A percentile compares a stretch with the other conserved stretches of the same genome.
Conservation (phyloP, 1,140 invertebrate species). For the Drosophila equinoxialis region DNA sequence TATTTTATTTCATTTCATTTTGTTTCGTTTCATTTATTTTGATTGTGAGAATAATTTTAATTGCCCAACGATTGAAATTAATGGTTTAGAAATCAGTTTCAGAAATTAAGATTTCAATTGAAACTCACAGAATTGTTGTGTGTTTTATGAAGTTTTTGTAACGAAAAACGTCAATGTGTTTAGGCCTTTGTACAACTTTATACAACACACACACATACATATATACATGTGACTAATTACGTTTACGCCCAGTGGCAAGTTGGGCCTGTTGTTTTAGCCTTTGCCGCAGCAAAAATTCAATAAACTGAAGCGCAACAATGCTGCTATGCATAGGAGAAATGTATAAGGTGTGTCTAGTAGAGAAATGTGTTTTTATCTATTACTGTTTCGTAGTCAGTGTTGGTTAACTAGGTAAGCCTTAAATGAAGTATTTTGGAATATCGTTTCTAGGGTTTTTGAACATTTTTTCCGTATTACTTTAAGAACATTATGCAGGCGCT, state of each 20-base stretch:
- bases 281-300: conserved; percentile 33
- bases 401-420: no score
- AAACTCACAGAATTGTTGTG: background rate
- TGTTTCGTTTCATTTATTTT: background rate
- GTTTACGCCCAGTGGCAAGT: conserved; percentile 51
- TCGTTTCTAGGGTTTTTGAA: no score
- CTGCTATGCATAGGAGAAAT: background rate
- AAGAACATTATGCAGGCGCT: no score
- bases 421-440: no score
- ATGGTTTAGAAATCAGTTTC: conserved; percentile 1
- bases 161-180: conserved; percentile 36
- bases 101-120: background rate
- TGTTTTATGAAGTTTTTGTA: background rate
- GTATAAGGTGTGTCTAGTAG: background rate
- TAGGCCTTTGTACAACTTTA: conserved; percentile 25
- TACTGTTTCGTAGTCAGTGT: no score
- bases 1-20: conserved; percentile 29
- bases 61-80: conserved; percentile 13
- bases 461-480: no score
- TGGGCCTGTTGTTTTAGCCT: conserved; percentile 16
- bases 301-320: conserved; percentile 29
- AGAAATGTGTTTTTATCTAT: background rate
- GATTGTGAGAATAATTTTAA: conserved; percentile 48
- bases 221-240: conserved; percentile 53
- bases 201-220: conserved; percentile 1